Base-by-base conservation (phyloP, 2,113 vertebrate genomes). In the Semnornis frantzii region DNA sequence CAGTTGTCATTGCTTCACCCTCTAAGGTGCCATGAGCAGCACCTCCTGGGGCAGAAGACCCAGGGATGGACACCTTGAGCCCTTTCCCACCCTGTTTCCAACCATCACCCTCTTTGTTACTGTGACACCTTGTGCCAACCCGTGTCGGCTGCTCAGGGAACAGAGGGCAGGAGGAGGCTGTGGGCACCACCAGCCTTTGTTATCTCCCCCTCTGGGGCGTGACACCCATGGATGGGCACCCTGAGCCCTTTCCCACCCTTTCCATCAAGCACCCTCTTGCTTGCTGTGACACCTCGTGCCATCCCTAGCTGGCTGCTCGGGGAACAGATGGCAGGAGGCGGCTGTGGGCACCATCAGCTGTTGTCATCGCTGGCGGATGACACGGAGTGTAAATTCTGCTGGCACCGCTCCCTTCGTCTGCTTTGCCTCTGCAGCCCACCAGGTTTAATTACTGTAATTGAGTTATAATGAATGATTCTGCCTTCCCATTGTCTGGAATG, bases 391-490 rank as follows among this genome's bases (percentile, higher is more conserved):
- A 96, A 97, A 96, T 97, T 96, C 89, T 93, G 92, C 94, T 97
- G 97, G 98, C 97, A 92, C 95, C 31, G 37, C 95, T 97, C 93
- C 97, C 95, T 93, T 91, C 82, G 91, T 89, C 96, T 95, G 93
- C 85, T 83, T 96, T 81, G 97, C 97, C 95, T 92, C 97, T 96
- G 97, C 95, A 80, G 90, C 97, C 97, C 97, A 95, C 97, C 97
- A 87, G 96, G 89, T 96, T 97, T 97, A 98, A 98, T 98, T 97
- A 96, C 97, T 94, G 96, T 98, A 98, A 98, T 98, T 98, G 97
- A 97, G 97, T 93, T 96, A 84, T 98, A 97, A 98, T 97, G 97
- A 98, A 96, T 88, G 95, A 96, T 96, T 94, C 97, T 92, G 97
- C 88, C 46, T 84, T 92, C 10, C 72, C 96, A 85, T 96, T 96